Evolutionary conservation across 2,888 invertebrate genomes (phyloP), one percentile per base, ranked within the genome.

Genomic region (Melieria omissa): DNA sequence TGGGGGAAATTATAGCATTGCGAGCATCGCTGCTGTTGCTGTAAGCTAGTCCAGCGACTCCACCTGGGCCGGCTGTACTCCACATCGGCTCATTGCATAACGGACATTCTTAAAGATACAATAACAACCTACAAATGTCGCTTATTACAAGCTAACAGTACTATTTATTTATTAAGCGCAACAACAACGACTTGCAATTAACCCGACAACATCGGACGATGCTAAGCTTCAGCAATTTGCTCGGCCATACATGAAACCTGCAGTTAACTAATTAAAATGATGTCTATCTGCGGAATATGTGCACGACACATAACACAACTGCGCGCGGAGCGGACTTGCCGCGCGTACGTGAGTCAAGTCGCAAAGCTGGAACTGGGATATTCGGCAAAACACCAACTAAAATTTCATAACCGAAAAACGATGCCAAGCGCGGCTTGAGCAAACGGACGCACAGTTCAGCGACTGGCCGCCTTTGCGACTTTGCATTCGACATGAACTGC

Each of bases 201-300:
- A 44, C 41, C 61, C 44, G 44, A 61, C 61, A 44, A 7, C 61
- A 61, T 61, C 44, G 10, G 10, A 6, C 9, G 29, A 44, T 61
- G 41, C 41, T 29, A 12, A 12, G 52, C 61, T 61, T 10, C 41
- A 61, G 7, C 10, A 42, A 16, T 61, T 29, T 60, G 42, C 9
- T 10, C 29, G 44, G 6, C 41, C 4, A n/a, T 57, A 60, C 29
- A 60, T 41, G 10, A 4, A 42, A 42, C 12, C 14, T 61, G 14
- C 16, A 63, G 12, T 63, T 47, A 47, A 12, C 47, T 63, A 47
- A 63, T 63, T 63, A 63, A 63, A 63, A 12, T n/a, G 47, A 63
- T 63, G 63, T 29, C 47, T 47, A 63, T 63, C 63, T 12, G 10
- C 63, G 12, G 4, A 41, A 42, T 41, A 61, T 61, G 41, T 14